Percentiles rank a stretch among this genome's conserved stretches.
Conservation (phyloP, 2,113 vertebrate genomes). For the Pollimyrus isidori region DNA sequence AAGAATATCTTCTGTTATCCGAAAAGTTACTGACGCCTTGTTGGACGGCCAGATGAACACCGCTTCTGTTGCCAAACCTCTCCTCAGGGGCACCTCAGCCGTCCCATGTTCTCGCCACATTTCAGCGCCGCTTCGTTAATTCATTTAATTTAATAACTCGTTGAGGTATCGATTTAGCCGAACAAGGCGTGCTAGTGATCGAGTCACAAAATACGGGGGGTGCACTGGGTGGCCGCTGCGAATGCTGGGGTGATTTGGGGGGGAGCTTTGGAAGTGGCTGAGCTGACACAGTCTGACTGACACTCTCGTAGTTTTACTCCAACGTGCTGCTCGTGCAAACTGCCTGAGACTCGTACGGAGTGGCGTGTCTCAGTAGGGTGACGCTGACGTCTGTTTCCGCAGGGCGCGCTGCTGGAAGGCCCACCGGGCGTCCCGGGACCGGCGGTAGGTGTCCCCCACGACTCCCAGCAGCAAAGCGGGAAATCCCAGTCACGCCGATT, state of each 20-base stretch:
- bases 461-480: not conserved
- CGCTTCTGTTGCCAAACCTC: not conserved
- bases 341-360: not conserved
- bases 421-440: conserved; percentile 64
- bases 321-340: not conserved
- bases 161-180: not conserved
- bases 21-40: not conserved
- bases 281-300: not conserved
- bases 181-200: not conserved
- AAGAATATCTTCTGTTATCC: not conserved
- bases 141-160: not conserved
- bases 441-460: conserved; percentile 51
- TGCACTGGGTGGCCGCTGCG: not conserved
- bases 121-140: not conserved
- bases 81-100: not conserved
- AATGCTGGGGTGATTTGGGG: not conserved
- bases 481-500: not conserved
- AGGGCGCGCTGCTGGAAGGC: conserved; percentile 68
- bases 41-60: not conserved
- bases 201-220: not conserved
- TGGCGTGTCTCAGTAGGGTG: not conserved
- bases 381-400: not conserved
- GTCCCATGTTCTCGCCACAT: not conserved
- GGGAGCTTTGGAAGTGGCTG: not conserved
- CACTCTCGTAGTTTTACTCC: not conserved